Base-by-base conservation (phyloP, 2,888 invertebrate genomes). In the Cosmopolites sordidus region DNA sequence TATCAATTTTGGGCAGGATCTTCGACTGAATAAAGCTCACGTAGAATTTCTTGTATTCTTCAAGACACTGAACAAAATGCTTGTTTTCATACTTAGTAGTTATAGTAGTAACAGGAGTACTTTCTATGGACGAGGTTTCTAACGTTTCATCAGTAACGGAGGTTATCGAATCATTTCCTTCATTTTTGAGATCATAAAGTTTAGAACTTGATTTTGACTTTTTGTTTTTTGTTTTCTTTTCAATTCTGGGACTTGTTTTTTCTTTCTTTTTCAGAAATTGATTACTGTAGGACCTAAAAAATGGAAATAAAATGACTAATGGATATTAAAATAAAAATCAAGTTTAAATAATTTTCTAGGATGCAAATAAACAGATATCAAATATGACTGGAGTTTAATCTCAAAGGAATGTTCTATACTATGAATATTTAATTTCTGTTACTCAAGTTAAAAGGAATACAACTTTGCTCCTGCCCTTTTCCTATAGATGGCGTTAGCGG, bases 181-280 rank as follows among this genome's bases (percentile, higher is more conserved):
- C 76, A 60, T 77, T 78, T 59, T 78, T 79, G 14, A 79, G 63
- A 59, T 80, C 80, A 44, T 78, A 77, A 47, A 80, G 67, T 52
- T 79, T 78, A 1, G 79, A 78, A 65, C 77, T 78, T 0, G 80
- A 80, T 66, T 80, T 80, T 1, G 80, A 78, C 64, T 80, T 78
- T 64, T 82, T 83, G 57, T 80, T 75, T 70, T 80, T 74, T 54
- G 78, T 70, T 72, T 83, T 74, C 69, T 83, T 75, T 60, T 83
- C 70, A 62, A 76, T 73, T 70, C 77, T 71, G 61, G 79, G 75
- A 66, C 79, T 62, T 63, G 73, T 59, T 72, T 78, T 64, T 67
- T 78, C 64, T 71, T 78, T 63, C 69, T 78, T 65, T 55, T 71
- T 71, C 22, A 70, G 53, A 72, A 74, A 74, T 60, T 75, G 74